Base-by-base conservation (phyloP, 2,797 vertebrate genomes). In the Argyrosomus regius region DNA sequence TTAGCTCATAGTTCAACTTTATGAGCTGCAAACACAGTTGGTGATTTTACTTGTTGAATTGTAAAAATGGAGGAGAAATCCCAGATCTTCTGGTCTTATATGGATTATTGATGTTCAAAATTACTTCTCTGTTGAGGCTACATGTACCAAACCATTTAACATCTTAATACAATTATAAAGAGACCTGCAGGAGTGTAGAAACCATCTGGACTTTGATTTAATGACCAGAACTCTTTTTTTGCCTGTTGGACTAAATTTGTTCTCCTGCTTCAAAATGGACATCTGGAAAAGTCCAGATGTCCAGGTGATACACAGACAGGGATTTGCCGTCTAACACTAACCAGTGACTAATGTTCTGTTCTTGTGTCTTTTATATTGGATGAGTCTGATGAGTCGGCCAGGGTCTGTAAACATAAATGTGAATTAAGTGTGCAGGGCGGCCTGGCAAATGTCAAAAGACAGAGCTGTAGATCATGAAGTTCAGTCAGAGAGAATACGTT, bases 161-260 rank as follows among this genome's bases (percentile, higher is more conserved):
- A 77, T 48, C 53, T 17, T 76, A 76, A 89, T 78, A 50, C 59
- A 82, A 84, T 86, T 77, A 87, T 24, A 77, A 22, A 56, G 64
- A 77, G 71, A 72, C 49, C 57, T 67, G 41, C 20, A 28, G 13
- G 18, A 59, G 12, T 52, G 39, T 22, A 16, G 66, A 72, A 64
- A 81, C 67, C 75, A 80, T 88, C 82, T 77, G 83, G 71, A 63
- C 45, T 70, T 60, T 86, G 77, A 79, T 81, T 92, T 60, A 86
- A 87, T 58, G 41, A 73, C 49, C 48, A 63, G 35, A 76, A 43
- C 53, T 35, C 59, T 64, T 54, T 60, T 61, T 64, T 54, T 57
- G 68, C 28, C 63, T 68, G 41, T 10, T 49, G 14, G 24, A 35
- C 20, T 66, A 59, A 61, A 79, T 87, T 60, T 78, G 74, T 59